Percentiles rank a stretch among this genome's conserved stretches.
phyloP scores from a whole-genome alignment of 2,113 vertebrate species.

The Gallinago media region DNA sequence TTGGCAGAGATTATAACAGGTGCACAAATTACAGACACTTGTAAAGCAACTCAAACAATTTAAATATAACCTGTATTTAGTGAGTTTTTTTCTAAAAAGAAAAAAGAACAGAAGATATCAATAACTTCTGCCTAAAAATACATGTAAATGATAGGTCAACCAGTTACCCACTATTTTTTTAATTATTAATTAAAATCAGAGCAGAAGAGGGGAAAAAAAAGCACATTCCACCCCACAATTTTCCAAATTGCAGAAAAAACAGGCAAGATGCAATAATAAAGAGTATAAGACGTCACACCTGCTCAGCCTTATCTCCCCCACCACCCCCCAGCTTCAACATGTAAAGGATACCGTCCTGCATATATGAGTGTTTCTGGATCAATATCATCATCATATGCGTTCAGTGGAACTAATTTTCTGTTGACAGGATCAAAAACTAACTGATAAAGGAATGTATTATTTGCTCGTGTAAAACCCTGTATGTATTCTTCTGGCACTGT shows the following conservation, averaged over 20 bases:
- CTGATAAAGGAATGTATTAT: conserved; percentile 98
- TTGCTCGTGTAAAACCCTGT: conserved; percentile 89
- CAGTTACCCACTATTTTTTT: rapidly evolving
- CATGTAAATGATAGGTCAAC: background rate
- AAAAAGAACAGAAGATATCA: background rate
- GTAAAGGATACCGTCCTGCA: conserved; percentile 94
- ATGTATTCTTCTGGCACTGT: conserved; percentile 90
- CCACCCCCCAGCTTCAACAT: background rate
- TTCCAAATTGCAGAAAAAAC: background rate
- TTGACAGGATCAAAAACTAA: conserved; percentile 92
- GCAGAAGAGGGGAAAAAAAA: background rate
- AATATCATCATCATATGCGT: conserved; percentile 85
- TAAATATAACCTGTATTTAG: background rate
- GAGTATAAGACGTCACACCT: rapidly evolving
- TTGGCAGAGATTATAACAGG: background rate
- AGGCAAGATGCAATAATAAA: background rate
- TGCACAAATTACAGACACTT: background rate
- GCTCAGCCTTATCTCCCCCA: background rate
- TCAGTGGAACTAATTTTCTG: conserved; percentile 90
- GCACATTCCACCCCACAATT: background rate
- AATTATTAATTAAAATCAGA: background rate
- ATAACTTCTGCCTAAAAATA: rapidly evolving
- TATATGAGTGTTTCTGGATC: conserved; percentile 85
- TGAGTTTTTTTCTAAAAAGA: background rate
- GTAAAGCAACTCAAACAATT: background rate